Conservation (phyloP, 2,888 invertebrate species). For the Phortica magna region DNA sequence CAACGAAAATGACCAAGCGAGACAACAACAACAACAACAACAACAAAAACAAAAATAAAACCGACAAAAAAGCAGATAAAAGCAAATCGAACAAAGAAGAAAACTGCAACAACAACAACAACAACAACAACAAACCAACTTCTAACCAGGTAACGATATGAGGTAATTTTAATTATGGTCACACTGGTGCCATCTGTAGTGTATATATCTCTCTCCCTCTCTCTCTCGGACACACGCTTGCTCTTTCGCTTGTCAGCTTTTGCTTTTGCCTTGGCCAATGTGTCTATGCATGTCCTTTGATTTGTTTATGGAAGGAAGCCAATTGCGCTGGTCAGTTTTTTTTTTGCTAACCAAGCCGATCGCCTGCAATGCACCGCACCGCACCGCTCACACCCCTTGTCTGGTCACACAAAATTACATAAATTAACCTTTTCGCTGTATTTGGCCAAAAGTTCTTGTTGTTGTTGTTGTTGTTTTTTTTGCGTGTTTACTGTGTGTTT, state of each 20-base stretch:
- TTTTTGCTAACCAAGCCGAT: constrained; percentile 51
- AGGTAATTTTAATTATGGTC: constrained; percentile 71
- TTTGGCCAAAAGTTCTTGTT: constrained; percentile 5
- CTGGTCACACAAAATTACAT: constrained; percentile 62
- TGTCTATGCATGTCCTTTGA: constrained; percentile 24
- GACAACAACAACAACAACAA: constrained; percentile 23
- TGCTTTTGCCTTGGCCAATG: background rate
- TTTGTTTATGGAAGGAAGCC: constrained; percentile 64
- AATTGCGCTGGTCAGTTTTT: constrained; percentile 57
- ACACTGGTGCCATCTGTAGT: constrained; percentile 51
- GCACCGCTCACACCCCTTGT: background rate
- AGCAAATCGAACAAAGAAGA: background rate
- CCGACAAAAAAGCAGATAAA: background rate
- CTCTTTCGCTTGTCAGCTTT: background rate
- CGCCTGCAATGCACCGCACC: too few species aligned
- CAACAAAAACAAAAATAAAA: constrained; percentile 12
- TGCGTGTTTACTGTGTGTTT: background rate
- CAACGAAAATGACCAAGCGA: constrained; percentile 56
- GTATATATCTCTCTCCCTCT: constrained; percentile 47
- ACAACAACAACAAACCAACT: constrained; percentile 50
- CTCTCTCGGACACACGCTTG: too few species aligned
- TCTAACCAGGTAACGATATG: constrained; percentile 58
- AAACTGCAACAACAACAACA: constrained; percentile 50
- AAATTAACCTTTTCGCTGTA: constrained; percentile 56
- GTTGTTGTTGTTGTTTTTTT: constrained; percentile 17